Evolutionary conservation across 2,113 vertebrate species (phyloP).

Genomic region (Gopherus flavomarginatus): DNA sequence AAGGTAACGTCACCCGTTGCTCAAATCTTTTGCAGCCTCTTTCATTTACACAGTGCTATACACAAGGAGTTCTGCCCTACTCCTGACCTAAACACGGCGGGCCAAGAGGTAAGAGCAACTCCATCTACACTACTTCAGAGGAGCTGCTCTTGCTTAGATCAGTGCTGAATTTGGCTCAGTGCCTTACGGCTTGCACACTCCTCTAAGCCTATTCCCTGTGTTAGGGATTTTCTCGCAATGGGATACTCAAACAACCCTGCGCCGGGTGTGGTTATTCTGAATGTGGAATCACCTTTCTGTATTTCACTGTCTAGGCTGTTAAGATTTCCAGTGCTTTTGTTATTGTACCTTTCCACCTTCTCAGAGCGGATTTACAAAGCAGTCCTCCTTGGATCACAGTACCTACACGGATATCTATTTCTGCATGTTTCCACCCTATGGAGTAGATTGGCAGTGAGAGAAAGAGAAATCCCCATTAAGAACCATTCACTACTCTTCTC

Average conservation of each 20-base stretch:
- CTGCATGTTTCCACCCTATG: not conserved
- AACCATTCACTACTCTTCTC: not conserved
- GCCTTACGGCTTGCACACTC: not conserved
- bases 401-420: not conserved
- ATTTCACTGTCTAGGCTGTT: not conserved
- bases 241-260: not conserved
- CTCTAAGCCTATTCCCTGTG: not conserved
- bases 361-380: not conserved
- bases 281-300: not conserved
- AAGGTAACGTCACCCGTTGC: accelerated
- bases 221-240: not conserved
- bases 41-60: not conserved
- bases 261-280: not conserved
- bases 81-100: not conserved
- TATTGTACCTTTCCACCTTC: not conserved
- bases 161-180: not conserved
- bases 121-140: not conserved
- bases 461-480: not conserved
- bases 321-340: not conserved
- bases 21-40: accelerated
- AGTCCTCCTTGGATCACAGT: not conserved
- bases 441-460: not conserved
- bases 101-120: not conserved
- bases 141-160: not conserved
- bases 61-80: not conserved